phyloP scores from a whole-genome alignment of 1,140 invertebrate genomes.

The Pentalonia nigronervosa region DNA sequence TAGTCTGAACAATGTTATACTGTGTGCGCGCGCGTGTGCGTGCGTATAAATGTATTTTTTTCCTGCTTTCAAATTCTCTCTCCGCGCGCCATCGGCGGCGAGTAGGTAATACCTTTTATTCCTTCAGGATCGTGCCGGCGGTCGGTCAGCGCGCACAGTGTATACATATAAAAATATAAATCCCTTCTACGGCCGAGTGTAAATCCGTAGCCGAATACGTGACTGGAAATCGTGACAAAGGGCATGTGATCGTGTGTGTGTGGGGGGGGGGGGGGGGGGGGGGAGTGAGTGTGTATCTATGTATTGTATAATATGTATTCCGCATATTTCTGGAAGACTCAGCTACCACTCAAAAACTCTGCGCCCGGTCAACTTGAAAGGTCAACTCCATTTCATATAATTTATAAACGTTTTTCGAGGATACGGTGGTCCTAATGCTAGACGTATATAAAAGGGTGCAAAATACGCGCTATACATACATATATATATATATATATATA shows the following conservation, averaged over 20 bases:
- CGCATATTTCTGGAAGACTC: constrained; percentile 15
- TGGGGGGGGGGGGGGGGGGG: neutral
- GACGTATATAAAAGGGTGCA: neutral
- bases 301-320: neutral
- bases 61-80: constrained; percentile 36
- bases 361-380: constrained; percentile 33
- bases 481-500: neutral
- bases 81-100: neutral
- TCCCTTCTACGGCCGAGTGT: constrained; percentile 52
- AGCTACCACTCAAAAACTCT: constrained; percentile 39
- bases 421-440: neutral
- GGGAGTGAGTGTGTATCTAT: neutral
- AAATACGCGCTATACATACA: neutral
- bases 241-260: neutral
- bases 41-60: constrained; percentile 28
- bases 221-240: constrained; percentile 58
- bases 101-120: constrained; percentile 47
- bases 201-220: constrained; percentile 52
- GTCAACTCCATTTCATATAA: constrained; percentile 42
- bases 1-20: constrained; percentile 17
- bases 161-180: constrained; percentile 39
- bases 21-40: neutral
- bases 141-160: neutral
- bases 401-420: constrained; percentile 21
- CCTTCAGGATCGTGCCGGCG: constrained; percentile 41